These are phyloP conservation scores for Prunella fulvescens DNA, from an alignment of 2,113 vertebrate genomes.

Conservation along the genomic window DNA sequence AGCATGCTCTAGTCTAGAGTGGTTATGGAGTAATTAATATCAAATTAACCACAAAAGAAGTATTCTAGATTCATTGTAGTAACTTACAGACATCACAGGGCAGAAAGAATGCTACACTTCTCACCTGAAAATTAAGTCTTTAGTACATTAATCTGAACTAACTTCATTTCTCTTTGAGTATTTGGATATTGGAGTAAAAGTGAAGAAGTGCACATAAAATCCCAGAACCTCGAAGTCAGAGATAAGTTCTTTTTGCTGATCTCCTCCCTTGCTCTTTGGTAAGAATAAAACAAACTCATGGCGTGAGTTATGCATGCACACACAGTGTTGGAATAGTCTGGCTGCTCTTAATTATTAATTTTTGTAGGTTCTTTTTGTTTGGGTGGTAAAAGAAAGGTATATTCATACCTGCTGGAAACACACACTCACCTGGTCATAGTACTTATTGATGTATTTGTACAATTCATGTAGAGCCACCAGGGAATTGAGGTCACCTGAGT, in stretches of 20 bases:
- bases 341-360: not conserved
- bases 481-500: conserved; percentile 94
- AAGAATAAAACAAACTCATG: not conserved
- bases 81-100: not conserved
- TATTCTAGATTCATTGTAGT: not conserved
- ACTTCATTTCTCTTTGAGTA: not conserved
- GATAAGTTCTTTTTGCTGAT: not conserved
- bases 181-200: not conserved
- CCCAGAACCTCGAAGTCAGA: not conserved
- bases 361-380: not conserved
- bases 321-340: not conserved
- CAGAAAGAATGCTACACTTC: not conserved
- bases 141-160: not conserved
- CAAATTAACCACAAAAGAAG: not conserved
- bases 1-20: not conserved
- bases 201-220: fast-evolving
- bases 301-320: not conserved
- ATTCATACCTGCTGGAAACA: not conserved
- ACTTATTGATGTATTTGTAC: conserved; percentile 99
- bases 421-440: conserved; percentile 92
- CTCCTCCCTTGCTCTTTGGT: not conserved
- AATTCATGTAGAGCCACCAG: conserved; percentile 95
- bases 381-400: not conserved
- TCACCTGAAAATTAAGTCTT: not conserved
- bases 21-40: not conserved